Evolutionary conservation across 2,113 vertebrate species (phyloP), one percentile per base, ranked within the genome.

Genomic region (Aegotheles bennettii): DNA sequence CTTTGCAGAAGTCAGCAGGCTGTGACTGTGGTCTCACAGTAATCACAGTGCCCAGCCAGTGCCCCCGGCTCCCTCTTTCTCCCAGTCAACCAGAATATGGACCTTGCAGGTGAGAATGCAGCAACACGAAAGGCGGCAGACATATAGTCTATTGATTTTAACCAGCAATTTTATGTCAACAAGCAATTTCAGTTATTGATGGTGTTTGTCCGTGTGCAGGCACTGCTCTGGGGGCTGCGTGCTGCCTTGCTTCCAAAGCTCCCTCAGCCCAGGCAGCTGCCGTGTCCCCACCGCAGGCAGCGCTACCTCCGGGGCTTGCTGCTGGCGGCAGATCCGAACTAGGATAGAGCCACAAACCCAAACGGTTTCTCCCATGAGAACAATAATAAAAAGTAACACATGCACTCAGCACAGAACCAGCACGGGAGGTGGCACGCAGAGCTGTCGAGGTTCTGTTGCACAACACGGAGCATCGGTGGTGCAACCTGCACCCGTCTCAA

Each of bases 301-400:
- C 5, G 4, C 12, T 13, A 25, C 9, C 48, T n/a, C 63, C 2
- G 0, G 3, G 1, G 9, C 18, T 18, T n/a, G 0, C 65, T 8
- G 60, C 67, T 11, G 54, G 50, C 35, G 31, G 47, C 69, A 40
- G 35, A 28, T 9, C 70, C 15, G 38, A 51, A 48, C 0, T 2
- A 35, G 78, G 48, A 35, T 1, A 6, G 16, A 33, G 17, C 84
- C 80, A 21, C 69, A 53, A 61, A 45, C 26, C 74, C 3, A 2
- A 26, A 43, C 0, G 3, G 33, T 9, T 56, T 85, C 71, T 42
- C 50, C 75, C 45, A 9, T 10, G 26, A 16, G n/a, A 63, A 48
- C 48, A 67, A 51, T 36, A 36, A 16, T 18, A 59, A 10, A 9
- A 38, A 9, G 28, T 5, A 31, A 48, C 36, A 14, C 13, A 5